Base-by-base conservation (phyloP, 2,888 invertebrate genomes). In the Branchellion lobata region DNA sequence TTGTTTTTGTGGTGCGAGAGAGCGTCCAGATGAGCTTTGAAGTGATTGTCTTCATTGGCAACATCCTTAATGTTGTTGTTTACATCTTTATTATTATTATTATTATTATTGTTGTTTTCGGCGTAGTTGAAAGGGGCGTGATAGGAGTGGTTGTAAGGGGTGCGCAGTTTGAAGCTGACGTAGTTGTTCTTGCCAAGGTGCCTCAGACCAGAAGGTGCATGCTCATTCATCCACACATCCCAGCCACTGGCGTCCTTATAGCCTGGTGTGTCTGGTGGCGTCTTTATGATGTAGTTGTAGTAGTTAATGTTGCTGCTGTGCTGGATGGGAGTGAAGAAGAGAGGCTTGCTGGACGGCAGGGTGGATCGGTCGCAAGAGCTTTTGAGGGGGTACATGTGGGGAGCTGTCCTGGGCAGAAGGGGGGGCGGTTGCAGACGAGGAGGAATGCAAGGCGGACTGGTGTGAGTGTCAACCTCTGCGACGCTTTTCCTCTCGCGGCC, bases 101-200 rank as follows among this genome's bases (percentile, higher is more conserved):
- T 18, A 8, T 18, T 57, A n/a, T 18, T 57, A 57, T 57, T 8
- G 21, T 5, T 57, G 61, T 24, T 57, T 5, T 24, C 5, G n/a
- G 3, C 21, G 24, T 57, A 3, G 8, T 18, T n/a, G 21, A 14
- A 5, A 57, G 5, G 61, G 24, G 21, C 24, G 24, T 18, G 11
- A n/a, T 57, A 5, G 61, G 21, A 18, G 21, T n/a, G 61, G 21
- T 57, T 8, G 21, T n/a, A n/a, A 24, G 3, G 21, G 21, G 21
- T 57, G n/a, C 24, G 8, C 3, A 24, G n/a, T 24, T 57, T 57
- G 61, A 57, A 57, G 61, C 21, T n/a, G 61, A 57, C 11, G 61
- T 57, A 57, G 61, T 57, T 57, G 61, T 57, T 24, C 21, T 57
- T 57, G 61, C n/a, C 21, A n/a, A n/a, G n/a, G n/a, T n/a, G n/a